Evolutionary conservation across 2,113 vertebrate species (phyloP), one percentile per base, ranked within the genome.

Genomic region (Dromiciops gliroides): DNA sequence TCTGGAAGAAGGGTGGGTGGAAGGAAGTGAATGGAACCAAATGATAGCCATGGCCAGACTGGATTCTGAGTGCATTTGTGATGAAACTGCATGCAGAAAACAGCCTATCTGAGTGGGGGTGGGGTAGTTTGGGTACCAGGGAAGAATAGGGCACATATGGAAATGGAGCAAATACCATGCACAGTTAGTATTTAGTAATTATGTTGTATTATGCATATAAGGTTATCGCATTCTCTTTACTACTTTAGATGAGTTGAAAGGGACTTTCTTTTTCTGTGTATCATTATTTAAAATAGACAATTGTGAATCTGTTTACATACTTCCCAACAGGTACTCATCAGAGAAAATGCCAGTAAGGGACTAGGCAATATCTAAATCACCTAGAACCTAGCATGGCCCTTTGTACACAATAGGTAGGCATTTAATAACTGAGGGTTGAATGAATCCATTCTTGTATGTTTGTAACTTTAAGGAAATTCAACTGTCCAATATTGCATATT

Each of bases 1-100:
- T 99, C 97, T 94, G 92, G 48, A 11, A 8, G 93, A 75, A n/a
- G 16, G 26, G 94, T 44, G 90, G 92, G 75, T 47, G 44, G 90
- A 91, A 83, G 94, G 88, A 28, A 53, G 44, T 52, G 88, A 24
- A 23, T 24, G 44, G 37, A 75, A 75, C 23, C 19, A 0, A 14
- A 48, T 51, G 7, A 0, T 50, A 50, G 67, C 48, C 49, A 89
- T 0, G 10, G 88, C 0, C 48, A 50, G 51, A n/a, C 48, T 91
- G 52, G 92, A 1, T 92, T 94, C 92, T 22, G n/a, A 23, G 0
- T 31, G 53, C 91, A 53, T 44, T 89, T 89, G 88, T 52, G 90
- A 2, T 44, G 67, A 49, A 2, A 90, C 19, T 48, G 31, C 24
- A 89, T 48, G 44, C 50, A 24, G 91, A 92, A 51, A 44, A 19